Percentiles rank a stretch among this genome's conserved stretches.
Evolutionary conservation across 2,113 vertebrate genomes (phyloP).

Genomic region (Toxotes jaculatrix): DNA sequence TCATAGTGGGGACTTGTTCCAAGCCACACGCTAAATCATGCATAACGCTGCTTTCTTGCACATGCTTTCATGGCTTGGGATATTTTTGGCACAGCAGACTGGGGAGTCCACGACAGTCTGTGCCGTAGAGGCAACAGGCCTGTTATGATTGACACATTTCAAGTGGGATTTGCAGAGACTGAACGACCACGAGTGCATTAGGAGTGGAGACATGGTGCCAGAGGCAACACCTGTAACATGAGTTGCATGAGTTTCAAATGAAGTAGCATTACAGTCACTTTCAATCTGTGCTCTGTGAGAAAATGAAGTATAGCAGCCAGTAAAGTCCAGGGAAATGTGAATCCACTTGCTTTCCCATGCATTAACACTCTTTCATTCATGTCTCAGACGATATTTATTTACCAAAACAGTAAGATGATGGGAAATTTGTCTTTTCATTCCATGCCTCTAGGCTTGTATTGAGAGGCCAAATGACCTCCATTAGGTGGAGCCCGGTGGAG

Average conservation of each 20-base stretch:
- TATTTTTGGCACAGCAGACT: slow-evolving; percentile 38
- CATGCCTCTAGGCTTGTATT: slow-evolving; percentile 39
- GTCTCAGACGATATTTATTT: slow-evolving; percentile 41
- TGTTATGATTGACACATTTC: slow-evolving; percentile 66
- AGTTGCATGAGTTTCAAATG: slow-evolving; percentile 52
- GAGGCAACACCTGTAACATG: slow-evolving; percentile 71
- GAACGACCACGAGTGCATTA: slow-evolving; percentile 46
- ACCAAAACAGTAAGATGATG: slow-evolving; percentile 54
- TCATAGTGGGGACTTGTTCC: slow-evolving; percentile 35
- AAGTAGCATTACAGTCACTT: slow-evolving; percentile 43
- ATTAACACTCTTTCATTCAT: slow-evolving; percentile 17
- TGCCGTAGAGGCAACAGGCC: slow-evolving; percentile 13
- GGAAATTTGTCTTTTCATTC: slow-evolving; percentile 55
- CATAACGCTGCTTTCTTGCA: slow-evolving; percentile 46
- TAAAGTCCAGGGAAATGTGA: slow-evolving; percentile 14
- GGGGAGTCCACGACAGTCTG: slow-evolving; percentile 1
- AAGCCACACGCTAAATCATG: slow-evolving; percentile 55
- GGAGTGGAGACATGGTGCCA: slow-evolving; percentile 59
- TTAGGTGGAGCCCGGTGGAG: slow-evolving; percentile 53
- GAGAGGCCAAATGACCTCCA: slow-evolving; percentile 38
- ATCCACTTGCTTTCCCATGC: background rate
- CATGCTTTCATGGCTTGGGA: slow-evolving; percentile 43
- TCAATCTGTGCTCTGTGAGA: slow-evolving; percentile 13
- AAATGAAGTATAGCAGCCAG: slow-evolving; percentile 8
- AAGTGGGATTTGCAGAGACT: slow-evolving; percentile 58